Base-by-base conservation (phyloP, 2,888 invertebrate species). In the Dendrolimus pini region DNA sequence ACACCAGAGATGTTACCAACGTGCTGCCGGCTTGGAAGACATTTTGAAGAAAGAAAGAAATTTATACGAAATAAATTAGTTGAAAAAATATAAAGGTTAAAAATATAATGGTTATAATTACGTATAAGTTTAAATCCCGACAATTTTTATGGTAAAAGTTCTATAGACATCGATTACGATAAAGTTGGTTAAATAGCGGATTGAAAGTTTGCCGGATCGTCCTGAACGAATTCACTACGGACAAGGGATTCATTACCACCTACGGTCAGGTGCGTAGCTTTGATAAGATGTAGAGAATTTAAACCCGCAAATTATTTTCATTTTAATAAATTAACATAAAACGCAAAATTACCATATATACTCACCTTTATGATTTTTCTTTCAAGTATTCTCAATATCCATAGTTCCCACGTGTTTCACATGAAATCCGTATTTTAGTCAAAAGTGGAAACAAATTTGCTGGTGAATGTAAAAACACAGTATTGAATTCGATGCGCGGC, bases 321-420 rank as follows among this genome's bases (percentile, higher is more conserved):
- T 30, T 30, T 30, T 30, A 30, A 30, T 30, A 30, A 3, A 30
- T 30, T 30, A 30, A 30, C 30, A 30, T 30, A 30, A 30, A 18
- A 18, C 1, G 0, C 18, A 18, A 18, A 18, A 18, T 18, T 18
- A 30, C 30, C 30, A 30, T 30, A 30, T 30, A 66, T 61, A 64
- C 53, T 60, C 61, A 63, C 62, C 70, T 68, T 64, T 61, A 65
- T 60, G 60, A 65, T 55, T 56, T 47, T 47, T 12, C 9, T 76
- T 77, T 80, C 69, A 80, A 70, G 75, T 79, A 62, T 72, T 75
- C 64, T 74, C 69, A 75, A 76, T 73, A 71, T 79, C 80, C 84
- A 83, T 82, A 77, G 65, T 75, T 79, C 70, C 65, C 66, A 70
- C 59, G 61, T 55, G 63, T 61, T 64, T 65, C 80, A 80, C 74